phyloP scores from a whole-genome alignment of 2,888 invertebrate genomes.

The Pyrgus malvae region DNA sequence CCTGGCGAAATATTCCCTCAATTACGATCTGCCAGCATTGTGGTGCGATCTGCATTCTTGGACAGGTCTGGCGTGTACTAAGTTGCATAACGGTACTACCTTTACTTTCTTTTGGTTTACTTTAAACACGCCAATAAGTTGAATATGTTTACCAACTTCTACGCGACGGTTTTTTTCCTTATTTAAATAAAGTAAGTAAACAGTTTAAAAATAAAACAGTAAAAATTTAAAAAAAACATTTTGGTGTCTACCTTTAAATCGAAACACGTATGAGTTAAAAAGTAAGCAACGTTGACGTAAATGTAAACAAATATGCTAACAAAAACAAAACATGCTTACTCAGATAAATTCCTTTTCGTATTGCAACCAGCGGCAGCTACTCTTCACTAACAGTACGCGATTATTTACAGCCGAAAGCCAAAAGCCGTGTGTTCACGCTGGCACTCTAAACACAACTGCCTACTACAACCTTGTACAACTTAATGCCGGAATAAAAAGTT shows the following conservation, averaged over 20 bases:
- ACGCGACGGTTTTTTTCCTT: no score
- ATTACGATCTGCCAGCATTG: background rate
- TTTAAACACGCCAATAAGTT: background rate
- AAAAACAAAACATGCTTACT: constrained; percentile 37
- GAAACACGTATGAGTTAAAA: background rate
- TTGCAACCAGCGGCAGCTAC: constrained; percentile 35
- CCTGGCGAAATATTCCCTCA: constrained; percentile 11
- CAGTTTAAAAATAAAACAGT: background rate
- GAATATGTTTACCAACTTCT: background rate
- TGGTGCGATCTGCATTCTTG: constrained; percentile 21
- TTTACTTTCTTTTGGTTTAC: constrained; percentile 12
- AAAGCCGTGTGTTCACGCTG: constrained; percentile 52
- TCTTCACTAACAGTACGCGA: constrained; percentile 39
- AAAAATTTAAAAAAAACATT: background rate
- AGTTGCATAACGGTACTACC: constrained; percentile 18
- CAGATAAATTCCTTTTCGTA: constrained; percentile 38
- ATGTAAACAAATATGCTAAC: constrained; percentile 17
- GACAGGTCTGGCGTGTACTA: constrained; percentile 10
- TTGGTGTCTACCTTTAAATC: background rate
- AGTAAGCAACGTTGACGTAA: background rate
- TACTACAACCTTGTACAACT: constrained; percentile 57
- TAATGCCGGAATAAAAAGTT: constrained; percentile 63
- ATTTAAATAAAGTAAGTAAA: no score
- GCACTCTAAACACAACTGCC: constrained; percentile 64
- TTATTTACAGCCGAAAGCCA: constrained; percentile 25